These are phyloP conservation scores for Eristalinus aeneus DNA, from an alignment of 2,888 invertebrate species.

Conservation along the genomic window DNA sequence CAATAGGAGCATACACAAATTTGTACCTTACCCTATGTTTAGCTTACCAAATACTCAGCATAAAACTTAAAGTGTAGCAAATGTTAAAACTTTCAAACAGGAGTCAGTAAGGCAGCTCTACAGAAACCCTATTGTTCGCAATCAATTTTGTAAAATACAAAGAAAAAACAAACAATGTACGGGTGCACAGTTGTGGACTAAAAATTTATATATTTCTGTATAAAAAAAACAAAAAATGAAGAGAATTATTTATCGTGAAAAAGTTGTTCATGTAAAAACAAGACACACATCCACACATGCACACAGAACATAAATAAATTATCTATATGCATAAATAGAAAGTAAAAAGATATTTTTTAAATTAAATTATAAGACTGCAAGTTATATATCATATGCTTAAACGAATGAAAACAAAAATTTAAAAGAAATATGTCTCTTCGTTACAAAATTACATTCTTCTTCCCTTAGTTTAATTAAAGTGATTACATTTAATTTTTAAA, in stretches of 20 bases:
- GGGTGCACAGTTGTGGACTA: background rate
- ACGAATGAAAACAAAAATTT: conserved; percentile 8
- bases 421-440: background rate
- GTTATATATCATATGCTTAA: conserved; percentile 64
- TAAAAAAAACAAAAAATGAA: conserved; percentile 23
- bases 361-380: conserved; percentile 70
- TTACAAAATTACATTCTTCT: conserved; percentile 15
- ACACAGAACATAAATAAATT: background rate
- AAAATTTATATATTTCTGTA: conserved; percentile 36
- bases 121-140: conserved; percentile 21
- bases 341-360: conserved; percentile 54
- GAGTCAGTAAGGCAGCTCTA: background rate
- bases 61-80: conserved; percentile 57
- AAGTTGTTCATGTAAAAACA: conserved; percentile 41
- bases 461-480: conserved; percentile 35
- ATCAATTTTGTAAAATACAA: conserved; percentile 52
- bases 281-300: conserved; percentile 4
- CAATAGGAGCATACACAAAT: conserved; percentile 51
- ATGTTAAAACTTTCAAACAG: background rate
- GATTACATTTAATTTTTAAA: conserved; percentile 12
- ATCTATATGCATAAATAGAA: conserved; percentile 16
- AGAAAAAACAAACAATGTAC: background rate
- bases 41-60: conserved; percentile 28
- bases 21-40: conserved; percentile 61
- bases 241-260: background rate